phyloP scores from a whole-genome alignment of 2,797 vertebrate species.

The Eospalax fontanierii region DNA sequence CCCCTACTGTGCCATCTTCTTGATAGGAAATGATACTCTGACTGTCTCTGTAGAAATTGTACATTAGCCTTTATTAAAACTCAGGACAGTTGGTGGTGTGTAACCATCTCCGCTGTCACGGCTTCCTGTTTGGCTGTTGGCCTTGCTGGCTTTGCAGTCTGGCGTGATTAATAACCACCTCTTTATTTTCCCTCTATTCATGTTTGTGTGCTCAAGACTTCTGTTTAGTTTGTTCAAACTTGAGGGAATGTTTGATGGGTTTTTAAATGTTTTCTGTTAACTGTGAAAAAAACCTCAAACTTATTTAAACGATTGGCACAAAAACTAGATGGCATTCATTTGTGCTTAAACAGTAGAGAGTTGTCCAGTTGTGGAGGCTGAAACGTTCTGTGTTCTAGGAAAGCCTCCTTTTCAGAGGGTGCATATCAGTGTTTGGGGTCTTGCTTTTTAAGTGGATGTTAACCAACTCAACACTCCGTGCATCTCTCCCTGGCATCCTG shows the following conservation, averaged over 20 bases:
- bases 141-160: conserved; percentile 60
- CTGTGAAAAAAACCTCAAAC: conserved; percentile 36
- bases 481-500: neutral
- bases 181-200: conserved; percentile 72
- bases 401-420: neutral
- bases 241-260: conserved; percentile 70
- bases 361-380: neutral
- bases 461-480: neutral
- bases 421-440: neutral
- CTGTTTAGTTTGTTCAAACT: conserved; percentile 71
- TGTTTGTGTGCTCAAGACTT: conserved; percentile 76
- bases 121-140: conserved; percentile 76
- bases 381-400: conserved; percentile 5
- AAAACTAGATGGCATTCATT: neutral
- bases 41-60: conserved; percentile 42
- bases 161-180: conserved; percentile 72
- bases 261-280: conserved; percentile 67
- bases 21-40: neutral
- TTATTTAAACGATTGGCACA: conserved; percentile 23
- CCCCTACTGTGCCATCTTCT: neutral
- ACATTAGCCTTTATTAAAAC: neutral
- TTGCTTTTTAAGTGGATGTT: neutral
- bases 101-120: neutral
- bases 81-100: neutral
- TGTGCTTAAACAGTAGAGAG: neutral